These are phyloP conservation scores for Heptranchias perlo DNA, from an alignment of 2,113 vertebrate genomes.

Conservation along the genomic window DNA sequence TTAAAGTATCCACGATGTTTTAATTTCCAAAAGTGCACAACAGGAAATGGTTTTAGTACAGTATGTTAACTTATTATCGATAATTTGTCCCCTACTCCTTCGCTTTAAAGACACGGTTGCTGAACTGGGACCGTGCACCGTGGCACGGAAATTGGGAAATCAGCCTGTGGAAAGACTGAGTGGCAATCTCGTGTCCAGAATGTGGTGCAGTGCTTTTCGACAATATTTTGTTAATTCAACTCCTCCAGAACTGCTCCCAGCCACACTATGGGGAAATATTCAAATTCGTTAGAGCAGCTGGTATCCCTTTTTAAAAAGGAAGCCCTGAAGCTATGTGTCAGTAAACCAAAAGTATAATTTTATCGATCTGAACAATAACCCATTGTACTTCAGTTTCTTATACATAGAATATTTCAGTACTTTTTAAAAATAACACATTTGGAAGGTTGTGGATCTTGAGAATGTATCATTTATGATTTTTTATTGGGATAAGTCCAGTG, in stretches of 20 bases:
- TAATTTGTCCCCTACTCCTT: neutral
- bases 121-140: neutral
- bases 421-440: neutral
- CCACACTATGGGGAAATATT: neutral
- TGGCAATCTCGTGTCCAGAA: neutral
- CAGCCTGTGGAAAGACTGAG: neutral
- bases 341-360: neutral
- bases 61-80: neutral
- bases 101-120: neutral
- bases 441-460: neutral
- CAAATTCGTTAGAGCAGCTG: neutral
- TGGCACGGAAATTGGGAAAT: neutral
- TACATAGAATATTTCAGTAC: neutral
- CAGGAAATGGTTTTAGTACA: neutral
- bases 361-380: neutral
- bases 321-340: neutral
- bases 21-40: neutral
- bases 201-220: neutral
- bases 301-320: neutral
- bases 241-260: neutral
- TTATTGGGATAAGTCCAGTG: neutral
- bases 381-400: neutral
- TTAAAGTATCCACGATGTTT: neutral
- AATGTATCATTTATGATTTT: neutral
- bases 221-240: neutral